Base-by-base conservation (phyloP, 2,888 invertebrate species). In the Aleiodes alternator region DNA sequence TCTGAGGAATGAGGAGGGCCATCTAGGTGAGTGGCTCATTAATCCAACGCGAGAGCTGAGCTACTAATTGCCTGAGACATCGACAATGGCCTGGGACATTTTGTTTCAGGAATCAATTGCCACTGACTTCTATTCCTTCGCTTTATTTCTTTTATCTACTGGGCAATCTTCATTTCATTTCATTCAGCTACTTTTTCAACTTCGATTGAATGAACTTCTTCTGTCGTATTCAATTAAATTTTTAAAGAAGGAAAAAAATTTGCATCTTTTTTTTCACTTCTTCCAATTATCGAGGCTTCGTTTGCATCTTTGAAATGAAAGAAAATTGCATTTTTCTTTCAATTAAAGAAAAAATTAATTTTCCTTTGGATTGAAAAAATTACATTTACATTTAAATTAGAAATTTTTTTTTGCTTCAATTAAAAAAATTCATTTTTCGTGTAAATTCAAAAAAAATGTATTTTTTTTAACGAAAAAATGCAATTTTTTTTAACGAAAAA, bases 1-100 rank as follows among this genome's bases (percentile, higher is more conserved):
- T n/a, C 5, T 38, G 8, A 9, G 53, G 71, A 48, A 66, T 9
- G 16, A 61, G n/a, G 71, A 61, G 72, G 68, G 75, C 48, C 66
- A 73, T 76, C 75, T 76, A 74, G 76, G 76, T 78, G 73, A 76
- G 78, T 76, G 76, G 78, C 80, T 80, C 80, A 78, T 80, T 80
- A 80, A 80, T 80, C 78, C 76, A 73, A 72, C 72, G 72, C 76
- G 72, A 69, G 71, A 80, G 76, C 74, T 68, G 79, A 78, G 79
- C 77, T 75, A 80, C 80, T 80, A 80, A 80, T 80, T 79, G 79
- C 74, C 76, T 70, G 74, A 74, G 80, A 79, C 80, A 79, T 79
- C 75, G 76, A 78, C 78, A 80, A 76, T 79, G 69, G 75, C 78
- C 55, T 50, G 66, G 66, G 73, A 56, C 73, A 76, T 76, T 68